Base-by-base conservation (phyloP, 2,113 vertebrate genomes). In the Syngnathus scovelli region DNA sequence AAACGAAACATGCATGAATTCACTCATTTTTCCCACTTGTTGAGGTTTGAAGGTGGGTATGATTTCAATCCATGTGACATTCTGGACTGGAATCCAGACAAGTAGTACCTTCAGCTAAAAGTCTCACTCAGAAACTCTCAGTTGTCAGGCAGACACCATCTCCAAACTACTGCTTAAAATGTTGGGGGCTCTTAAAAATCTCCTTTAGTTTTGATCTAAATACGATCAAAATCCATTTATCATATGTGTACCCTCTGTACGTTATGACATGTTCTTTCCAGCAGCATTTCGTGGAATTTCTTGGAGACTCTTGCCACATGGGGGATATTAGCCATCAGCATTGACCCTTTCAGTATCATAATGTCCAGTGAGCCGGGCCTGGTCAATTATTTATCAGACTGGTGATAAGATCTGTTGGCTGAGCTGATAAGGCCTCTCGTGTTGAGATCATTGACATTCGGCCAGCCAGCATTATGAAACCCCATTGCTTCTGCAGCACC, bases 391-490 rank as follows among this genome's bases (percentile, higher is more conserved):
- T 90, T 86, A 87, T 90, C 73, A 19, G n/a, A 61, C 18, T 21
- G 65, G 70, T 64, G 89, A 90, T 91, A 89, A 89, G 78, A 74
- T 77, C 74, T 72, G 76, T 78, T 87, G 80, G 78, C 76, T 75
- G 75, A 82, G 83, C 67, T 69, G 89, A 92, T 92, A 90, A 91
- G 79, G 67, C 65, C 62, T 68, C 80, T 60, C 16, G 82, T 78
- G 83, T 89, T 71, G 79, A 78, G 90, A 91, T 82, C 88, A 90
- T 78, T 91, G 90, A 90, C 89, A 86, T 80, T 82, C 12, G 46
- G 48, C 63, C 67, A 11, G 60, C 56, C 43, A 67, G 44, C 48
- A 67, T 91, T 91, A 83, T 90, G 90, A 90, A 92, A 89, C 71
- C 38, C 49, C 36, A 64, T 44, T 66, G 56, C 68, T 70, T 74